Evolutionary conservation across 2,113 vertebrate genomes (phyloP).

Genomic region (Semnopithecus entellus): DNA sequence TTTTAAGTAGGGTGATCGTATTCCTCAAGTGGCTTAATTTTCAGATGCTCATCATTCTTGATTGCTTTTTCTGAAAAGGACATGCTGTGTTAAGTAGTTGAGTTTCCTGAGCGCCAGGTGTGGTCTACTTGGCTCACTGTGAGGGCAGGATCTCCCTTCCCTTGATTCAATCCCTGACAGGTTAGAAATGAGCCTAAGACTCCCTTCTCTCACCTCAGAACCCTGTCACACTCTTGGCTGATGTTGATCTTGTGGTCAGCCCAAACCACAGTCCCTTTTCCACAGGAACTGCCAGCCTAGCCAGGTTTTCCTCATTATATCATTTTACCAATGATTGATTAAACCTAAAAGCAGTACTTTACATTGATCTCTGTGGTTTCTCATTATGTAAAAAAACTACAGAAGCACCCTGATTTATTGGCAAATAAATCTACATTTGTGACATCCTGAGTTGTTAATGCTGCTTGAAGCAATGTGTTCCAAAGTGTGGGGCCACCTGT

Average conservation of each 20-base stretch:
- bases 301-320: neutral
- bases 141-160: neutral
- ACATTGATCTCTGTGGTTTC: conserved; percentile 23
- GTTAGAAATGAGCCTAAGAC: neutral
- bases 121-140: neutral
- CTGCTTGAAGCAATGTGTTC: conserved; percentile 2
- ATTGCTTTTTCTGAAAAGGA: neutral
- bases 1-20: neutral
- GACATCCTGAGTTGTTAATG: conserved; percentile 9
- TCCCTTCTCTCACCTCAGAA: neutral
- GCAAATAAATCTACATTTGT: conserved; percentile 21
- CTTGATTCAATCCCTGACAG: neutral
- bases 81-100: neutral
- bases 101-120: neutral
- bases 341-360: neutral
- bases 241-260: neutral
- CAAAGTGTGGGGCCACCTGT: neutral
- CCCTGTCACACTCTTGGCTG: neutral
- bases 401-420: conserved; percentile 35
- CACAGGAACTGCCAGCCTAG: neutral
- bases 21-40: neutral
- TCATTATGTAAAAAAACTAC: conserved; percentile 39
- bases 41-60: neutral
- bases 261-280: neutral
- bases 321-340: neutral